phyloP scores from a whole-genome alignment of 2,797 vertebrate genomes.

The Sebastolobus alascanus region DNA sequence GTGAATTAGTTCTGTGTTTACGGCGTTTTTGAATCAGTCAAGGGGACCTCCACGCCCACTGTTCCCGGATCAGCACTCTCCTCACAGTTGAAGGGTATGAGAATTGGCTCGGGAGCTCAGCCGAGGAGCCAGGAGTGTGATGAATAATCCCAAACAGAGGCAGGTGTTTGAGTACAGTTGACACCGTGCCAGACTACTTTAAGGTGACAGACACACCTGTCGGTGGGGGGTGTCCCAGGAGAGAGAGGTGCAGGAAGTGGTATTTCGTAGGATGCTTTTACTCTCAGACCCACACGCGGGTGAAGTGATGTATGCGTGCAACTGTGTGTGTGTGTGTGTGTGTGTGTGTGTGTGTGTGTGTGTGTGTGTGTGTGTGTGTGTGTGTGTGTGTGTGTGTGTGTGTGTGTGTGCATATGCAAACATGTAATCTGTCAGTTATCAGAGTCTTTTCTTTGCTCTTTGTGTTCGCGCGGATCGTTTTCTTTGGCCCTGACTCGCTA shows the following conservation, averaged over 20 bases:
- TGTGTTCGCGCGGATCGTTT: slow-evolving; percentile 49
- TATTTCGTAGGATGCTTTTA: slow-evolving; percentile 29
- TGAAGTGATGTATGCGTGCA: background rate
- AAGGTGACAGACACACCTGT: slow-evolving; percentile 71
- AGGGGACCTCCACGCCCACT: slow-evolving; percentile 11
- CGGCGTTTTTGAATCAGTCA: slow-evolving; percentile 20
- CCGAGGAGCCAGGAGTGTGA: slow-evolving; percentile 55
- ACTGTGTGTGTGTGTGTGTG: background rate
- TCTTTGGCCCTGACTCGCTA: slow-evolving; percentile 57
- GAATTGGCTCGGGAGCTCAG: slow-evolving; percentile 51
- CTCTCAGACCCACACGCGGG: background rate
- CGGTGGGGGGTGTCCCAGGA: slow-evolving; percentile 35
- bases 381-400: background rate
- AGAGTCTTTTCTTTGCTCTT: slow-evolving; percentile 33
- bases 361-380: background rate
- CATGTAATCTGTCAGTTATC: slow-evolving; percentile 12
- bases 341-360: background rate
- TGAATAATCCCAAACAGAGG: slow-evolving; percentile 72
- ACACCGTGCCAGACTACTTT: slow-evolving; percentile 68
- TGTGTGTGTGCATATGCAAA: background rate
- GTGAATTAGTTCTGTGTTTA: background rate
- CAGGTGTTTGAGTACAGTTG: slow-evolving; percentile 74
- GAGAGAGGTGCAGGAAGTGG: slow-evolving; percentile 26
- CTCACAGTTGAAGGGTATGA: slow-evolving; percentile 42
- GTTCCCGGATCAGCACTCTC: slow-evolving; percentile 50